Base-by-base conservation (phyloP, 2,113 vertebrate species). In the Salminus brasiliensis region DNA sequence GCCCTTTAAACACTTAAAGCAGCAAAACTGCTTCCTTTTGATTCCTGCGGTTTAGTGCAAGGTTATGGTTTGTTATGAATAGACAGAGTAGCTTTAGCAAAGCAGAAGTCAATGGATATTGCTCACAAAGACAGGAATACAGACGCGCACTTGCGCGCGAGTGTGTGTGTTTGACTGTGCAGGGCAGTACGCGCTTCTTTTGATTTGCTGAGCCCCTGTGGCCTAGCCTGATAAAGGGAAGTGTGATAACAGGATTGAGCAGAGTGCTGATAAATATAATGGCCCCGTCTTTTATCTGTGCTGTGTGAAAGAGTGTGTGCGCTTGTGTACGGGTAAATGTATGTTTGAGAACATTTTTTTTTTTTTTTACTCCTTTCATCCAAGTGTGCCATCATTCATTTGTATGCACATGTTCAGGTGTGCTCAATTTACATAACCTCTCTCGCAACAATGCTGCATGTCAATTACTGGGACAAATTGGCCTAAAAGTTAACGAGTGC, bases 211-310 rank as follows among this genome's bases (percentile, higher is more conserved):
- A 63, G 29, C 57, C 78, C 78, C 41, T 30, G 78, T 76, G 73
- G 49, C 52, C 49, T 36, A 18, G 49, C 41, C 73, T 63, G 59
- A 72, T 75, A 76, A 80, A 80, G 60, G 57, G 47, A 80, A 72
- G 82, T 47, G 29, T 76, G 78, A 76, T 77, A 80, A 55, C 77
- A 53, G 57, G 47, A 65, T 82, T 82, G 60, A 57, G 60, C 30
- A 53, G 71, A 59, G 70, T 23, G 27, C 71, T 79, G 83, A 79
- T 60, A 72, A 79, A 79, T 62, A 70, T 68, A 60, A 69, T 78
- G 80, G 30, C 69, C 74, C 47, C 27, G 43, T 68, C 52, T 78
- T 49, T 70, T 5, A 32, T 49, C 68, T 66, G 45, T 25, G 65
- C 25, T 39, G 52, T 68, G n/a, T 59, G 21, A 62, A 67, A 30